These are phyloP conservation scores for Taeniopygia guttata DNA, from an alignment of 2,797 vertebrate species.

Conservation along the genomic window DNA sequence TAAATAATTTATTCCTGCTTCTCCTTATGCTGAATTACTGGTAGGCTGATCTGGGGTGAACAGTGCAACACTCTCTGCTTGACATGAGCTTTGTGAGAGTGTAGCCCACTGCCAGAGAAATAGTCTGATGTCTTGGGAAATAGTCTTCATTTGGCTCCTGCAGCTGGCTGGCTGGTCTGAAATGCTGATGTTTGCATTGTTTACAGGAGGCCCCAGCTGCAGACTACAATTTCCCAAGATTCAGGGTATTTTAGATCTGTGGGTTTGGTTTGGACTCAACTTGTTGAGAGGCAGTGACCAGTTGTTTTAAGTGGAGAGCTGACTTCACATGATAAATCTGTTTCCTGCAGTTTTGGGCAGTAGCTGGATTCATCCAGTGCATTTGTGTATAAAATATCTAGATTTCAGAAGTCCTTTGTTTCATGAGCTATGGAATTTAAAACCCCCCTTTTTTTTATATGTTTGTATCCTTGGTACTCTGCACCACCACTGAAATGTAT, in stretches of 20 bases:
- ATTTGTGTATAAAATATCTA: background rate
- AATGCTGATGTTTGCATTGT: conserved; percentile 21
- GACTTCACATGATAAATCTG: background rate
- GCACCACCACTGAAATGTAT: background rate
- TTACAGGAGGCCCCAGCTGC: background rate
- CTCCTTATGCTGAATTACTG: background rate
- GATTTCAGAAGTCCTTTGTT: background rate
- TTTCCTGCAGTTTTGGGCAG: background rate
- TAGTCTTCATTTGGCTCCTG: background rate
- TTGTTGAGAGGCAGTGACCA: background rate
- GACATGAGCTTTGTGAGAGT: background rate
- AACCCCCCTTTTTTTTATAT: background rate
- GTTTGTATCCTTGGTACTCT: background rate
- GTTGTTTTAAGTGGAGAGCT: background rate
- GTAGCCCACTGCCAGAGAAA: background rate
- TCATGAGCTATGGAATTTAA: background rate
- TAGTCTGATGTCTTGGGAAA: background rate
- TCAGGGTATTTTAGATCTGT: conserved; percentile 7
- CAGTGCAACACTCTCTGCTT: background rate
- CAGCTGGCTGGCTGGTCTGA: conserved; percentile 12
- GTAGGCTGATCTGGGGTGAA: background rate
- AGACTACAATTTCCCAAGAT: background rate
- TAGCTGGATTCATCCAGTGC: background rate
- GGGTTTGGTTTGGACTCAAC: background rate
- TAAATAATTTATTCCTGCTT: background rate